Evolutionary conservation across 2,797 vertebrate species (phyloP).

Genomic region (Phyllotis vaccarum): DNA sequence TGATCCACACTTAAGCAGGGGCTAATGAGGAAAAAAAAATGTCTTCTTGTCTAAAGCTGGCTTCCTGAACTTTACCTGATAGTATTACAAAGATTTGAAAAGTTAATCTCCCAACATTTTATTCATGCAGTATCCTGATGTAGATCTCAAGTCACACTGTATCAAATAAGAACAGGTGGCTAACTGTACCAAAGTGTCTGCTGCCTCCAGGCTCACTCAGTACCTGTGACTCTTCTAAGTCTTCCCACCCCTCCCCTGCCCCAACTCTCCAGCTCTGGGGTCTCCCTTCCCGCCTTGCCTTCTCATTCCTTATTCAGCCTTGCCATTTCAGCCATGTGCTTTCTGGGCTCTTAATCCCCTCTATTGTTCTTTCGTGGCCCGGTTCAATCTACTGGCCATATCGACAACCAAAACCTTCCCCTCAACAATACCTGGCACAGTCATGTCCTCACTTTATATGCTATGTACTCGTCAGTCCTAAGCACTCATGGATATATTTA

Average conservation of each 20-base stretch:
- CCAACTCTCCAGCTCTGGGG: neutral
- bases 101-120: conserved; percentile 84
- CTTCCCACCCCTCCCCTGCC: too few relatives aligned
- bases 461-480: neutral
- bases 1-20: neutral
- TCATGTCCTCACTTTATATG: neutral
- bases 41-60: neutral
- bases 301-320: neutral
- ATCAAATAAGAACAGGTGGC: conserved; percentile 72
- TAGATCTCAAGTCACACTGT: conserved; percentile 82
- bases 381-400: neutral
- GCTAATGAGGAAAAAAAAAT: neutral
- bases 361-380: neutral
- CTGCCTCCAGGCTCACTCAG: neutral
- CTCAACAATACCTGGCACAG: neutral
- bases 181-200: neutral
- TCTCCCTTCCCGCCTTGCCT: neutral
- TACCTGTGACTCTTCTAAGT: too few relatives aligned
- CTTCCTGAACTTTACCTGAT: conserved; percentile 54
- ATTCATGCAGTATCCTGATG: conserved; percentile 85
- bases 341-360: neutral
- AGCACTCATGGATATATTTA: neutral
- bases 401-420: neutral
- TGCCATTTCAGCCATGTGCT: too few relatives aligned
- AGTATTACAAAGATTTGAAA: conserved; percentile 74